These are phyloP conservation scores for Enchytraeus crypticus DNA, from an alignment of 2,888 invertebrate species.

Conservation along the genomic window DNA sequence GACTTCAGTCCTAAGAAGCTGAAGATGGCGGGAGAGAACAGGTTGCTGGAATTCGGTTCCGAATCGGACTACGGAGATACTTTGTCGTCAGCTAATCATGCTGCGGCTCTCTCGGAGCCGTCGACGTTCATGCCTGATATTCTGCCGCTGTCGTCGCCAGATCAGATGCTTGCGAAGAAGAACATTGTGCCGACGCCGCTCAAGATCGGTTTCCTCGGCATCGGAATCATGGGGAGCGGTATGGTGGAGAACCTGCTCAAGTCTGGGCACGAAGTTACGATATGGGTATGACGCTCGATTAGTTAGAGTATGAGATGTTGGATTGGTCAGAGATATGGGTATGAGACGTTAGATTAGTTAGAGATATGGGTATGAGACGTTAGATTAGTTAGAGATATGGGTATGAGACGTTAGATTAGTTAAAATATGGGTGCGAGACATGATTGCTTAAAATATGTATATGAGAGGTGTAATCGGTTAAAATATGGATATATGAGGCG, in stretches of 20 bases:
- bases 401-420: no score
- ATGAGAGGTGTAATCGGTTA: no score
- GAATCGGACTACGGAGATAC: not conserved
- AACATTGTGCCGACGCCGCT: slow-evolving; percentile 64
- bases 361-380: no score
- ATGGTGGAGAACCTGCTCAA: slow-evolving; percentile 88
- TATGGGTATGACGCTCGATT: slow-evolving; percentile 74
- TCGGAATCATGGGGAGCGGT: slow-evolving; percentile 89
- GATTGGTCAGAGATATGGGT: no score
- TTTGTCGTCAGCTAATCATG: not conserved
- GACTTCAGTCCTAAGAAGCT: not conserved
- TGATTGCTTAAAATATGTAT: no score
- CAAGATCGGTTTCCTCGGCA: slow-evolving; percentile 86
- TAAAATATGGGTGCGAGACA: no score
- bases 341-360: no score
- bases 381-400: no score
- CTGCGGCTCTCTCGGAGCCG: not conserved
- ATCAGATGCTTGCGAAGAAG: slow-evolving; percentile 8
- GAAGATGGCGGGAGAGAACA: not conserved
- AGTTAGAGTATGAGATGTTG: no score
- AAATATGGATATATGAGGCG: no score
- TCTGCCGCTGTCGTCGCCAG: slow-evolving; percentile 9
- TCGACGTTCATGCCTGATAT: slow-evolving; percentile 13
- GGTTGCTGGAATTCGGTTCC: not conserved
- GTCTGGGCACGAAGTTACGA: slow-evolving; percentile 82